A percentile compares a stretch with the other conserved stretches of the same genome.
These are phyloP conservation scores for Drosophila neoperkinsi DNA, from an alignment of 2,888 invertebrate genomes.

Conservation along the genomic window DNA sequence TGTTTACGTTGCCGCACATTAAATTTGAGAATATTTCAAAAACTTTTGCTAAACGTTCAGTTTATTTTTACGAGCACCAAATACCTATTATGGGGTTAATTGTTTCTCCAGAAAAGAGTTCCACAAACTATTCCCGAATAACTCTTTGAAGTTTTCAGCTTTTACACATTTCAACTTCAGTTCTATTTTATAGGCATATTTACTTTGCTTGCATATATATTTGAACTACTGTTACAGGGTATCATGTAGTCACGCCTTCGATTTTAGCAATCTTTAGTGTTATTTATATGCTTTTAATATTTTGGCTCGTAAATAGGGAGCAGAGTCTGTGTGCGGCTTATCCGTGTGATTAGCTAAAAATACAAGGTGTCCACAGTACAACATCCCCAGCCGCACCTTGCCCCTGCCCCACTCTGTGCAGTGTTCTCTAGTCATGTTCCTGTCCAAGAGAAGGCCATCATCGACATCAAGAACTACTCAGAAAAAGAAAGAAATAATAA, in stretches of 20 bases:
- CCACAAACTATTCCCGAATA: background rate
- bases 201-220: background rate
- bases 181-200: background rate
- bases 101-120: background rate
- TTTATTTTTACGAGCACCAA: constrained; percentile 41
- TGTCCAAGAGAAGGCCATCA: constrained; percentile 41
- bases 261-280: background rate
- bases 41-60: constrained; percentile 42
- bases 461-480: background rate
- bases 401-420: background rate
- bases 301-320: constrained; percentile 38
- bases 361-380: constrained; percentile 36
- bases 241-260: background rate
- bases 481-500: background rate
- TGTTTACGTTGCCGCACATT: constrained; percentile 67
- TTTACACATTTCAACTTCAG: background rate
- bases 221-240: constrained; percentile 11
- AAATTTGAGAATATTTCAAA: constrained; percentile 54
- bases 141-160: background rate
- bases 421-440: constrained; percentile 13
- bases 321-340: constrained; percentile 55
- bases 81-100: background rate
- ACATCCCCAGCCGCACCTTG: background rate
- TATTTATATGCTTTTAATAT: constrained; percentile 55
- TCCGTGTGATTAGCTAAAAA: constrained; percentile 74